Percentiles rank a stretch among this genome's conserved stretches.
Evolutionary conservation across 2,797 vertebrate species (phyloP).

Genomic region (Fundulus diaphanus): DNA sequence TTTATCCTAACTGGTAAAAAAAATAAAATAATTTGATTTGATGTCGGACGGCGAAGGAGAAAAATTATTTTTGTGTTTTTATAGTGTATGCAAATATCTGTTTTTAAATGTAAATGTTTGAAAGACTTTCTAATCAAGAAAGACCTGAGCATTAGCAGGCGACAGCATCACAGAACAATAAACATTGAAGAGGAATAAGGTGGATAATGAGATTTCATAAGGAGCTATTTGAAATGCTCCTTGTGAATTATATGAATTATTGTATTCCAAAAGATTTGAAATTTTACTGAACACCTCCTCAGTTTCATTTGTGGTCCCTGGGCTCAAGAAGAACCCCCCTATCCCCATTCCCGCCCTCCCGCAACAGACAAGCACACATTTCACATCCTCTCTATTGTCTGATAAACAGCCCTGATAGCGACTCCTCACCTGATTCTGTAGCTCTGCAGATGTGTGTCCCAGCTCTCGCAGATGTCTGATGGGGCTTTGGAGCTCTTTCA

Average conservation of each 20-base stretch:
- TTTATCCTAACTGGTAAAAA: no score
- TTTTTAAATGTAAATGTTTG: no score
- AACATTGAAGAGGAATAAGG: not conserved
- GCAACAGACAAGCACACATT: not conserved
- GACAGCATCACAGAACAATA: not conserved
- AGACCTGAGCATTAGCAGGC: not conserved
- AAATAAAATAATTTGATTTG: no score
- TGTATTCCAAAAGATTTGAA: not conserved
- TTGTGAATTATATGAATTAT: not conserved
- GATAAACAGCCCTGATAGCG: not conserved
- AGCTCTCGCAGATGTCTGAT: slow-evolving; percentile 81
- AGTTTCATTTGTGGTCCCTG: not conserved
- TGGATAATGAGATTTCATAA: not conserved
- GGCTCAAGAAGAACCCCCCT: not conserved
- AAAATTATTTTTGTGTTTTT: no score
- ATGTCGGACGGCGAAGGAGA: no score
- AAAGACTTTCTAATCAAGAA: not conserved
- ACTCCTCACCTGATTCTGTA: slow-evolving; percentile 75
- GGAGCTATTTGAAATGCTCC: not conserved
- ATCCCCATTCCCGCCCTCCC: not conserved
- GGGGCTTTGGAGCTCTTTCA: slow-evolving; percentile 83
- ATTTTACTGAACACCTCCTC: not conserved
- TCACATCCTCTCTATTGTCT: not conserved
- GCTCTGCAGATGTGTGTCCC: slow-evolving; percentile 69
- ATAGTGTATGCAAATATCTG: no score